phyloP scores from a whole-genome alignment of 2,888 invertebrate genomes.

The Dynastes grantii region DNA sequence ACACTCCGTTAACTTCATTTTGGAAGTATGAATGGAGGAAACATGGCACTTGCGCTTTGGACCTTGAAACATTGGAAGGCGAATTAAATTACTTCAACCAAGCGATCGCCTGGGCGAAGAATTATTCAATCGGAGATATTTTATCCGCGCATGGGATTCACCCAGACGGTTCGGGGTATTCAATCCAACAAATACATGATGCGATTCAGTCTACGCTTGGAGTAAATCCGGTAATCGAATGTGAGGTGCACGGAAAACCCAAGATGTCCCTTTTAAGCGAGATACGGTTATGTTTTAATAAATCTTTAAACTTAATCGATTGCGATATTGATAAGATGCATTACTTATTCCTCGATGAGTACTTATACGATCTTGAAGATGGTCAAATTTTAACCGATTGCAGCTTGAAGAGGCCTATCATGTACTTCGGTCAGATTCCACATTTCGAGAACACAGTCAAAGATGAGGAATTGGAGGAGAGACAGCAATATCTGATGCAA shows the following conservation, averaged over 20 bases:
- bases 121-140: conserved; percentile 77
- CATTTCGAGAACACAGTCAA: conserved; percentile 62
- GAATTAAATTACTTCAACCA: conserved; percentile 74
- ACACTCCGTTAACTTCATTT: conserved; percentile 72
- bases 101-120: conserved; percentile 76
- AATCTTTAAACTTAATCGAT: conserved; percentile 76
- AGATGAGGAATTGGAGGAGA: conserved; percentile 26
- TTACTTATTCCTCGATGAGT: conserved; percentile 61
- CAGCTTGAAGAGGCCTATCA: conserved; percentile 71
- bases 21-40: conserved; percentile 90
- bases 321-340: conserved; percentile 75
- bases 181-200: conserved; percentile 71
- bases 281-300: conserved; percentile 83
- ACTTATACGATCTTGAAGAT: conserved; percentile 57
- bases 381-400: conserved; percentile 76
- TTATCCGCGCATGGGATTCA: conserved; percentile 74
- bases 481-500: conserved; percentile 6
- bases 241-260: conserved; percentile 75
- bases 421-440: conserved; percentile 73
- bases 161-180: conserved; percentile 72
- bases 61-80: conserved; percentile 68
- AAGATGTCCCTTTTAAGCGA: conserved; percentile 78
- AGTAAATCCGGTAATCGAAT: conserved; percentile 78
- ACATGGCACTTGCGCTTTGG: conserved; percentile 85
- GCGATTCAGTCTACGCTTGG: conserved; percentile 74